Evolutionary conservation across 2,888 invertebrate species (phyloP).

Genomic region (Lepidocyrtinus sp.): DNA sequence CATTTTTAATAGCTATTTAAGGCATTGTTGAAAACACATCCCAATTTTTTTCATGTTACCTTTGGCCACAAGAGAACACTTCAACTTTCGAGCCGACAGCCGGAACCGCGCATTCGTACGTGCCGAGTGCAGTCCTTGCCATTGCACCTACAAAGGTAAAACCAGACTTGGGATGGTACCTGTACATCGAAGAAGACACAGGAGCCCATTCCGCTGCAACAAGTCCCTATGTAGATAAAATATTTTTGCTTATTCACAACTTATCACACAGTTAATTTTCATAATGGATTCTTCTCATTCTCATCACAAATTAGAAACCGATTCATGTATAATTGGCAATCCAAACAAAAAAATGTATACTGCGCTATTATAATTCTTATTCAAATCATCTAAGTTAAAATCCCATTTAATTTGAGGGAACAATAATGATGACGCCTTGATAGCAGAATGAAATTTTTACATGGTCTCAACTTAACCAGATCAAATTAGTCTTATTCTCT

Average conservation of each 20-base stretch:
- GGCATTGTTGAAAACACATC: no score
- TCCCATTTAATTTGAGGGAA: conserved; percentile 43
- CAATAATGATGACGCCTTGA: conserved; percentile 15
- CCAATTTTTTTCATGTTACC: no score
- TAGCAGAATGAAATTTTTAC: conserved; percentile 30
- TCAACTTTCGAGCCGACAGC: conserved; percentile 52
- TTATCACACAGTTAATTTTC: conserved; percentile 14
- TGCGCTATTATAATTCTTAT: not conserved
- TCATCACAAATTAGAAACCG: not conserved
- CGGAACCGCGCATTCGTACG: conserved; percentile 57
- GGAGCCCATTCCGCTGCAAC: conserved; percentile 61
- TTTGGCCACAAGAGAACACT: conserved; percentile 48
- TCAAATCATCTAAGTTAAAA: not conserved
- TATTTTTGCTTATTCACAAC: not conserved
- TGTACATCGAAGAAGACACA: conserved; percentile 55
- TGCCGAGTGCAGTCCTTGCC: conserved; percentile 38
- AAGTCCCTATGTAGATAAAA: conserved; percentile 61
- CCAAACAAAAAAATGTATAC: no score
- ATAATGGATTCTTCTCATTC: not conserved
- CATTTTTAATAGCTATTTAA: no score
- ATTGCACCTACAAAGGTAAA: conserved; percentile 52
- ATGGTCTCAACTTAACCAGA: conserved; percentile 29
- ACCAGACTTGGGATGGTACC: conserved; percentile 55
- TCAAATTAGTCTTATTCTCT: not conserved
- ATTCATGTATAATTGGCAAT: no score